These are phyloP conservation scores for Zingel zingel DNA, from an alignment of 2,113 vertebrate species.

Conservation along the genomic window DNA sequence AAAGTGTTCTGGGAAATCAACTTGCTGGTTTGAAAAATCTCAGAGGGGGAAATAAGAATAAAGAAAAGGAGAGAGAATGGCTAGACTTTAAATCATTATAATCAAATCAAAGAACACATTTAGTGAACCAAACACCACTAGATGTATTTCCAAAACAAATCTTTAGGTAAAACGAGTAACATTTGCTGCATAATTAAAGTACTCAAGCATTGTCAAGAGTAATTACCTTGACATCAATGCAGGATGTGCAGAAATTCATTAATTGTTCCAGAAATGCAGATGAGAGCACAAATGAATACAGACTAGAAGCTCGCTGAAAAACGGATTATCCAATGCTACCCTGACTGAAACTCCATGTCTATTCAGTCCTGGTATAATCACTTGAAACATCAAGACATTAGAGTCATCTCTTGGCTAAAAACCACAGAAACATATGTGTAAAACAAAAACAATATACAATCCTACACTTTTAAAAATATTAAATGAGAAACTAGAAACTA, in stretches of 20 bases:
- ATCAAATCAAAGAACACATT: neutral
- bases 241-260: neutral
- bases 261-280: slow-evolving; percentile 4
- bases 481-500: neutral
- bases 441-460: neutral
- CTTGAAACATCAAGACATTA: neutral
- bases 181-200: neutral
- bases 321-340: too few relatives aligned
- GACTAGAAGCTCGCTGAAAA: neutral
- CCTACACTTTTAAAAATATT: neutral
- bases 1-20: neutral
- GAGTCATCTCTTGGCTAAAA: neutral
- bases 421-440: neutral
- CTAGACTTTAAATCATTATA: neutral
- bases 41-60: neutral
- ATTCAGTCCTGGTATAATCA: neutral
- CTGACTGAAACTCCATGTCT: neutral
- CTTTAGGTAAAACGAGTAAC: neutral
- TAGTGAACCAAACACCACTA: neutral
- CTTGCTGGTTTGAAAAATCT: neutral
- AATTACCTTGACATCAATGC: neutral
- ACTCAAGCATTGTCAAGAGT: neutral
- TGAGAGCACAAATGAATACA: slow-evolving; percentile 5
- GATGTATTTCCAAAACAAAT: neutral
- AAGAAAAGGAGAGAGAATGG: neutral